These are phyloP conservation scores for Chaenocephalus aceratus DNA, from an alignment of 2,113 vertebrate genomes.

Conservation along the genomic window DNA sequence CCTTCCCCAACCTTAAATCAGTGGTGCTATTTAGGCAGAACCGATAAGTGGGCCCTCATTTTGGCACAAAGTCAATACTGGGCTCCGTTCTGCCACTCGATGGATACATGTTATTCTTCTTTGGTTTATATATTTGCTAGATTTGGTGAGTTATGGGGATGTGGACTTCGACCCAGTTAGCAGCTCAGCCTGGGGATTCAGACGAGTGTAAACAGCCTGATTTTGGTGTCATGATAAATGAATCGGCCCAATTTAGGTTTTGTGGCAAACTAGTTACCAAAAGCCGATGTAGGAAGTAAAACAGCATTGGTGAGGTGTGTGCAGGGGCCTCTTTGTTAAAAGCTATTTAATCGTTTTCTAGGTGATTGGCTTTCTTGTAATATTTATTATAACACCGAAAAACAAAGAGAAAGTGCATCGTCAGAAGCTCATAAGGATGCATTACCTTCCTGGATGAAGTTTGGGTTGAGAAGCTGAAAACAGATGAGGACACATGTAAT, in stretches of 20 bases:
- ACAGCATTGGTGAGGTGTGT: not conserved
- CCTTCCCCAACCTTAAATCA: not conserved
- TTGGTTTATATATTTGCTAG: not conserved
- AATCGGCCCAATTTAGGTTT: not conserved
- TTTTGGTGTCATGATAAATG: not conserved
- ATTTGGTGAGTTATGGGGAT: not conserved
- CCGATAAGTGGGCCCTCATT: no score
- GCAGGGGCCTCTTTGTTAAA: not conserved
- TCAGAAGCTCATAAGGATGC: not conserved
- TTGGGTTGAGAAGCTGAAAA: constrained; percentile 96
- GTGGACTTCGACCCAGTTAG: not conserved
- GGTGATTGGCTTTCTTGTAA: no score
- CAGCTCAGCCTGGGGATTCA: not conserved
- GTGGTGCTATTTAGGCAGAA: not conserved
- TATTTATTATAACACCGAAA: not conserved
- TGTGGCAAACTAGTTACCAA: no score
- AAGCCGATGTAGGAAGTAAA: no score
- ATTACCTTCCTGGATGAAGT: constrained; percentile 99
- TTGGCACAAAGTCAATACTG: no score
- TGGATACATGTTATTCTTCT: not conserved
- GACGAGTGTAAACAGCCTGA: not conserved
- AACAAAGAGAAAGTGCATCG: not conserved
- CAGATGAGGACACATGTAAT: constrained; percentile 15
- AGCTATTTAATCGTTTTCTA: not conserved
- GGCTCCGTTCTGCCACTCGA: no score